Conservation (phyloP, 2,797 vertebrate species). For the Trachops cirrhosus region DNA sequence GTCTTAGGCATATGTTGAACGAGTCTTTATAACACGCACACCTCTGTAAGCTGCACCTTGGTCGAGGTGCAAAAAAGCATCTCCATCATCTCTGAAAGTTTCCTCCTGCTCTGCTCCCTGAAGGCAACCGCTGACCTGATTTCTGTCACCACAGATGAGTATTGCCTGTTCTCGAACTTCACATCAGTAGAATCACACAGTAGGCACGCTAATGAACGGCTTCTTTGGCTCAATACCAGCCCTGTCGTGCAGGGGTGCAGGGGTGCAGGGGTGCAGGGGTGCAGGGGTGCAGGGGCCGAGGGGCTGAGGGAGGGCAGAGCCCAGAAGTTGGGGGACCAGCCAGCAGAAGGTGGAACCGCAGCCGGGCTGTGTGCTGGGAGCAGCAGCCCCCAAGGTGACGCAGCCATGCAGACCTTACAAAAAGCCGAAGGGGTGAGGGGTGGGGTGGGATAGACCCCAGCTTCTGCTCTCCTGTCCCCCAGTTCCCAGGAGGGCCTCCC, state of each 20-base stretch:
- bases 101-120: accelerated
- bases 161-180: neutral
- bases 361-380: neutral
- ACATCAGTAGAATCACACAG: neutral
- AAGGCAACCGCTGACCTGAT: neutral
- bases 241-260: no score
- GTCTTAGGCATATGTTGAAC: accelerated
- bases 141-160: neutral
- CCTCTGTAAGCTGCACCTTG: neutral
- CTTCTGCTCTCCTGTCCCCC: neutral
- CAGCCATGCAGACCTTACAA: neutral
- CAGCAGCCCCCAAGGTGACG: neutral
- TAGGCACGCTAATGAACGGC: neutral
- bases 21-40: neutral
- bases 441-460: accelerated
- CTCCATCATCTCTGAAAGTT: neutral
- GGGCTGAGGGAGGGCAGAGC: neutral
- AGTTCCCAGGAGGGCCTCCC: neutral
- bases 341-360: neutral
- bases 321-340: neutral
- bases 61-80: no score
- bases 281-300: accelerated
- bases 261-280: no score
- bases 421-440: neutral
- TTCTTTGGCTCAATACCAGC: neutral